These are phyloP conservation scores for Lordiphosa clarofinis DNA, from an alignment of 1,140 invertebrate species.

Conservation along the genomic window DNA sequence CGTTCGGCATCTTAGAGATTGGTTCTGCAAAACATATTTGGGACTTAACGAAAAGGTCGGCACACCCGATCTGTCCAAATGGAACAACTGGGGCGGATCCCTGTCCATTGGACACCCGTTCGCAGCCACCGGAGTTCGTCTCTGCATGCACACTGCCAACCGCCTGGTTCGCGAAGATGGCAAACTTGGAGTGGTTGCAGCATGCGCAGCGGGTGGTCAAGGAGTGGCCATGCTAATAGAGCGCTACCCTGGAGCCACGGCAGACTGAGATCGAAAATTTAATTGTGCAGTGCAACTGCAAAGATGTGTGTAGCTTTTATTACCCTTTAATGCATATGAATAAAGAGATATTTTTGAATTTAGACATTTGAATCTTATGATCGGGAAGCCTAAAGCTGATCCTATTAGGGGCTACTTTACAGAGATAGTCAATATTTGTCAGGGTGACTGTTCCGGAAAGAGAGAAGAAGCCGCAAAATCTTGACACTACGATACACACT, in stretches of 20 bases:
- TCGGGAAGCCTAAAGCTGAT: neutral
- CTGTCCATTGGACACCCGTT: slow-evolving; percentile 99
- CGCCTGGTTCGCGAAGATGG: slow-evolving; percentile 96
- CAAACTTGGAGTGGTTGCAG: slow-evolving; percentile 94
- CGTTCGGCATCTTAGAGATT: too few species aligned
- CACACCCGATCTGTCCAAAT: slow-evolving; percentile 92
- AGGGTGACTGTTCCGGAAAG: too few species aligned
- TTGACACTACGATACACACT: too few species aligned
- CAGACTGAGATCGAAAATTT: slow-evolving; percentile 58
- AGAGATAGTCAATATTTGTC: too few species aligned
- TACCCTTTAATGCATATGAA: slow-evolving; percentile 37
- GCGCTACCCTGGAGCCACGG: slow-evolving; percentile 90
- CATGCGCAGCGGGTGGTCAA: slow-evolving; percentile 98
- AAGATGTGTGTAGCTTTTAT: slow-evolving; percentile 40
- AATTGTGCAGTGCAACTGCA: slow-evolving; percentile 27
- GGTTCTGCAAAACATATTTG: slow-evolving; percentile 96
- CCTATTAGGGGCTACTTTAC: too few species aligned
- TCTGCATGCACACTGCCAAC: slow-evolving; percentile 86
- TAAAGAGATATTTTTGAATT: slow-evolving; percentile 45
- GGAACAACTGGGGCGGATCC: slow-evolving; percentile 99
- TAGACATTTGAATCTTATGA: slow-evolving; percentile 3
- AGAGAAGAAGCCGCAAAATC: too few species aligned
- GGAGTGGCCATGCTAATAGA: slow-evolving; percentile 98
- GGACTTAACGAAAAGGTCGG: slow-evolving; percentile 91
- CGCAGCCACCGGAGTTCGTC: slow-evolving; percentile 93